Evolutionary conservation across 2,888 invertebrate genomes (phyloP).

Genomic region (Atethmia centrago): DNA sequence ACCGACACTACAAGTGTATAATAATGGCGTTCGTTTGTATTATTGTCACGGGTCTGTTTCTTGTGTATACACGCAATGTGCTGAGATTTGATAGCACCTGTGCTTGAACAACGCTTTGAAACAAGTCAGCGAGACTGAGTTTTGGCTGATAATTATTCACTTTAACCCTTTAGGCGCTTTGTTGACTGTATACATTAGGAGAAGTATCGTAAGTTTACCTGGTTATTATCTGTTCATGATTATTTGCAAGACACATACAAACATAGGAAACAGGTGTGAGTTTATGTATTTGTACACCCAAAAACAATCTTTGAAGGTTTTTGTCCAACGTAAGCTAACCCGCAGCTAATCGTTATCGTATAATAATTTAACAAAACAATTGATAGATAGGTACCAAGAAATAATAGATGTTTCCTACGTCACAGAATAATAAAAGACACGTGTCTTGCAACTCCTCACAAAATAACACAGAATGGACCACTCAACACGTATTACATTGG

Average conservation of each 20-base stretch:
- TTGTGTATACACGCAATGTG: neutral
- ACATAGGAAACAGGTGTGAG: neutral
- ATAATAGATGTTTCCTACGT: neutral
- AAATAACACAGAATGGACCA: neutral
- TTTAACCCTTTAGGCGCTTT: slow-evolving; percentile 8
- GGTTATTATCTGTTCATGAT: neutral
- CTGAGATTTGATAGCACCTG: slow-evolving; percentile 7
- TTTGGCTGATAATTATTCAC: neutral
- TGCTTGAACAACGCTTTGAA: neutral
- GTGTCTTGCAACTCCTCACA: neutral
- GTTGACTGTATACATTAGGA: neutral
- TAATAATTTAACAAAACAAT: neutral
- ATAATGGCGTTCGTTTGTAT: slow-evolving; percentile 16
- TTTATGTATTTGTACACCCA: neutral
- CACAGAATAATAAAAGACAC: neutral
- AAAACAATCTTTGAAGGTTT: neutral
- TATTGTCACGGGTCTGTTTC: slow-evolving; percentile 28
- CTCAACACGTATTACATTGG: neutral
- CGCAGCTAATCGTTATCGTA: no score
- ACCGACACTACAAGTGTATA: slow-evolving; percentile 4
- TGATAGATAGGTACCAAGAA: neutral
- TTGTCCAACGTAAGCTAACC: neutral
- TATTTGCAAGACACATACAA: neutral
- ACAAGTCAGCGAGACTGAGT: slow-evolving; percentile 12
- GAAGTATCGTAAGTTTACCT: neutral